Base-by-base conservation (phyloP, 2,797 vertebrate genomes). In the Hyperoplus lanceolatus region DNA sequence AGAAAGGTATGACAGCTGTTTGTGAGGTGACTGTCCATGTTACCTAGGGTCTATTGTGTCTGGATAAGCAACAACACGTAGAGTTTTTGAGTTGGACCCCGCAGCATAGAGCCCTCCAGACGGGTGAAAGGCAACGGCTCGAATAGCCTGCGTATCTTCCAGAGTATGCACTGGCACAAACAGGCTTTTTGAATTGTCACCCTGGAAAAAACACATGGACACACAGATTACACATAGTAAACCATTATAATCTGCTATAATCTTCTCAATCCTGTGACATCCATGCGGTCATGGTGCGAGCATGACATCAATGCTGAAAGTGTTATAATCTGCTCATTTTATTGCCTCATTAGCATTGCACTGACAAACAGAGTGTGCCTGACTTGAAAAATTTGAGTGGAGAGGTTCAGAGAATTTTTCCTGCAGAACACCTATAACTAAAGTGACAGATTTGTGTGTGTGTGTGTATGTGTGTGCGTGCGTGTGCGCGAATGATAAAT, bases 121-220 rank as follows among this genome's bases (percentile, higher is more conserved):
- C 14, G 98, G 98, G 93, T 99, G 97, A 90, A 99, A 99, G 82
- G 98, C 97, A 62, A 99, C 98, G 7, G 98, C 98, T 83, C 98
- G 96, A 49, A 99, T 94, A 61, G 98, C 98, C 89, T 99, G 98
- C 2, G 98, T 97, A 58, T 99, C 98, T 88, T 99, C 98, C 78
- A 99, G 86, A 54, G 96, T 96, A 73, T 95, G 97, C 70, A 98
- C 95, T 6, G 90, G 83, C 15, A 94, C 89, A 77, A 94, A 94
- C 63, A 93, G 83, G 75, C 21, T 75, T 67, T 90, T 92, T 6
- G 84, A 3, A 69, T 93, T 89, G 39, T 93, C 93, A 42, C 10
- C 87, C 94, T 94, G 36, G 43, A 85, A 14, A 18, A 58, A 1
- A 29, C 18, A 29, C 10, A 74, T 8, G 59, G 15, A 73, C 3